phyloP scores from a whole-genome alignment of 2,797 vertebrate species.

The Leuciscus waleckii region DNA sequence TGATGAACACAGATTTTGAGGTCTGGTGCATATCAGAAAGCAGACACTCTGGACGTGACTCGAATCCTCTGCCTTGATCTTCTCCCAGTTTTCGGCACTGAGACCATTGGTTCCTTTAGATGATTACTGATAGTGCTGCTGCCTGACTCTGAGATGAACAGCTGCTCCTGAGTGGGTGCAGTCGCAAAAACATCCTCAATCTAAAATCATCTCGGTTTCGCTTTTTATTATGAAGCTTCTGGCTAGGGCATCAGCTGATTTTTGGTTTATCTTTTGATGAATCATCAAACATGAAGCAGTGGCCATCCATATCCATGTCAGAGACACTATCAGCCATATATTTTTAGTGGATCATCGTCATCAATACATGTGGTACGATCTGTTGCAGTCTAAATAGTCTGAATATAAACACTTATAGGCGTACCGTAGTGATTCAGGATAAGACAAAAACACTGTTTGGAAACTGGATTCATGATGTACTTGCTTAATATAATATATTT shows the following conservation, averaged over 20 bases:
- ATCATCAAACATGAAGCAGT: not conserved
- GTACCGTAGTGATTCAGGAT: too few relatives aligned
- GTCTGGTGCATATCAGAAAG: slow-evolving; percentile 7
- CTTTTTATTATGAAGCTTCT: slow-evolving; percentile 9
- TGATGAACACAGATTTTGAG: slow-evolving; percentile 21
- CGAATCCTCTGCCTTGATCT: slow-evolving; percentile 37
- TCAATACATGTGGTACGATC: not conserved
- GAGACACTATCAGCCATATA: not conserved
- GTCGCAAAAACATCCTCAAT: not conserved
- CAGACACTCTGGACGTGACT: slow-evolving; percentile 39
- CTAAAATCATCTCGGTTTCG: not conserved
- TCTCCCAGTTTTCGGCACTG: not conserved
- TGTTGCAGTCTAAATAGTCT: too few relatives aligned
- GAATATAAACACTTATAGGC: too few relatives aligned
- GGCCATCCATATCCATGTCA: not conserved
- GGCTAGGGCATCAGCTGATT: not conserved
- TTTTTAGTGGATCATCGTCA: not conserved
- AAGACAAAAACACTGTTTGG: too few relatives aligned
- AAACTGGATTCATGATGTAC: too few relatives aligned
- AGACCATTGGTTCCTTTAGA: not conserved
- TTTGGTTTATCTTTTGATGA: not conserved
- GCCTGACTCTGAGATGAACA: not conserved
- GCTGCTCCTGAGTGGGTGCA: not conserved
- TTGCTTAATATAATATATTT: too few relatives aligned
- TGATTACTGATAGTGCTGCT: not conserved